phyloP scores from a whole-genome alignment of 2,797 vertebrate species.

The Clarias laeviceps region DNA sequence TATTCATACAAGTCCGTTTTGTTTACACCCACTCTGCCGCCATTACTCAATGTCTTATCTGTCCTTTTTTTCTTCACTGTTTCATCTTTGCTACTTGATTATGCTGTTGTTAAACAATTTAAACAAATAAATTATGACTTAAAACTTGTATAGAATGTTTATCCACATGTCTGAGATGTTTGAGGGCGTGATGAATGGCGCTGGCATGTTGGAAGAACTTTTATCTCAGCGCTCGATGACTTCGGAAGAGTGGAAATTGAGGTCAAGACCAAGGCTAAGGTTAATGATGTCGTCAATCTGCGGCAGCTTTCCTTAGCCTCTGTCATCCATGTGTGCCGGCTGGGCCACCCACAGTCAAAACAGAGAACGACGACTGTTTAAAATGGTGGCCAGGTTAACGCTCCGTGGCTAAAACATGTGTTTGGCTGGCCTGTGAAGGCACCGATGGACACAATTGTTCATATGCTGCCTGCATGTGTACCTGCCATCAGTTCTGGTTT shows the following conservation, averaged over 20 bases:
- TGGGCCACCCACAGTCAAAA: constrained; percentile 43
- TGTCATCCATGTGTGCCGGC: constrained; percentile 30
- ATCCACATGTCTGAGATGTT: constrained; percentile 9
- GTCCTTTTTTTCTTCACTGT: not conserved
- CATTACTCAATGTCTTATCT: constrained; percentile 32
- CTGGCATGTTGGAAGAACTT: not conserved
- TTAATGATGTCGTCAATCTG: constrained; percentile 41
- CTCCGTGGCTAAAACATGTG: constrained; percentile 28
- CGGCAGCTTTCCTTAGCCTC: not conserved
- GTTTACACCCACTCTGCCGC: constrained; percentile 19
- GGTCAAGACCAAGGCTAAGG: constrained; percentile 4
- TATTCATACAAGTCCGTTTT: not conserved
- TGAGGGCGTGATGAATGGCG: not conserved
- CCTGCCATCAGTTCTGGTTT: constrained; percentile 28
- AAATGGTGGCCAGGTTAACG: constrained; percentile 23
- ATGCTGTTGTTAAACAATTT: constrained; percentile 36
- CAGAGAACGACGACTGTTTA: constrained; percentile 22
- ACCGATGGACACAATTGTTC: not conserved
- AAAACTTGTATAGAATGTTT: not conserved
- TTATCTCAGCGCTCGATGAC: not conserved
- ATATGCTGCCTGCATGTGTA: constrained; percentile 16
- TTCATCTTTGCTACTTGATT: constrained; percentile 36
- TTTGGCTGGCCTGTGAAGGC: not conserved
- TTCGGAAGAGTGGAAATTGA: constrained; percentile 12
- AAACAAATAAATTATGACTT: constrained; percentile 26